phyloP scores from a whole-genome alignment of 1,140 invertebrate species.

The Pseudomyrmex flavicornis region DNA sequence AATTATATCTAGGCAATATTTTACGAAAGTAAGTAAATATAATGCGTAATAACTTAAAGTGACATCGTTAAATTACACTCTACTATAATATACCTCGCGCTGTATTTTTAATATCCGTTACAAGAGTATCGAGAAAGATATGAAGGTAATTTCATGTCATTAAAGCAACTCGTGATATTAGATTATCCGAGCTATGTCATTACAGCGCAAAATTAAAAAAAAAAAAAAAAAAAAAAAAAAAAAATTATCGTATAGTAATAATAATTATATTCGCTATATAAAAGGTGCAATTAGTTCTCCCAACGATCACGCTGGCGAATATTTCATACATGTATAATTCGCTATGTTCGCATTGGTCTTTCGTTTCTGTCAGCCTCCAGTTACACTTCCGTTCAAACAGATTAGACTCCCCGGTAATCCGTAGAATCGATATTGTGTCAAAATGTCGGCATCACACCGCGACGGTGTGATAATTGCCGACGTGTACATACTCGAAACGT shows the following conservation, averaged over 20 bases:
- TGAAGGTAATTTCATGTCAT: slow-evolving; percentile 1
- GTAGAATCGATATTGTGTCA: slow-evolving; percentile 62
- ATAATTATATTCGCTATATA: neutral
- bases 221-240: neutral
- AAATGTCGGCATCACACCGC: slow-evolving; percentile 28
- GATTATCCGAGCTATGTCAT: neutral
- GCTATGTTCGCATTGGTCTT: slow-evolving; percentile 22
- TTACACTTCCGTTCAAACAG: slow-evolving; percentile 48
- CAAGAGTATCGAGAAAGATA: neutral
- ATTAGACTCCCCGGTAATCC: slow-evolving; percentile 29
- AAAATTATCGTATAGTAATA: neutral
- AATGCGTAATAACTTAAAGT: neutral
- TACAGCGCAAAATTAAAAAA: too few species aligned
- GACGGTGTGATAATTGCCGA: neutral
- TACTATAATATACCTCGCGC: neutral
- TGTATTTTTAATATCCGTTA: neutral
- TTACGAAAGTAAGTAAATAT: slow-evolving; percentile 1
- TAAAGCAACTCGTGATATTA: neutral
- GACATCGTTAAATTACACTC: slow-evolving; percentile 5
- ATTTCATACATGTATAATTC: neutral
- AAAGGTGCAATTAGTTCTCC: neutral
- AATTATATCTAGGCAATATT: slow-evolving; percentile 16
- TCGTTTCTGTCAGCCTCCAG: slow-evolving; percentile 6
- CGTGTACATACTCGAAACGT: slow-evolving; percentile 11
- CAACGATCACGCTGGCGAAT: neutral